phyloP scores from a whole-genome alignment of 2,888 invertebrate genomes.

The Sesamia inferens region DNA sequence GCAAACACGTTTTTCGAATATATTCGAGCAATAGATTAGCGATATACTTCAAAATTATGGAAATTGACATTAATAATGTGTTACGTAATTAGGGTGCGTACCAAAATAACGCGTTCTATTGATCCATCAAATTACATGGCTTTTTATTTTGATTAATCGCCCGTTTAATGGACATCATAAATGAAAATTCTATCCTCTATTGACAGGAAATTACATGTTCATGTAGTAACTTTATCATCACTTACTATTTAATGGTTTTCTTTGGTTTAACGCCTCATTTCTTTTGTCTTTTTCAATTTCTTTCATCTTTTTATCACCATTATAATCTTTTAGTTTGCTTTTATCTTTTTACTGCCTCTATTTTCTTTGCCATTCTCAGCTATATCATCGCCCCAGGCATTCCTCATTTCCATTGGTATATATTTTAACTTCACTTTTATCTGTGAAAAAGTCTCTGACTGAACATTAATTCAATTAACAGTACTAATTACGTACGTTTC shows the following conservation, averaged over 20 bases:
- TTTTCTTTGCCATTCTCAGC: constrained; percentile 5
- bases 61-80: no score
- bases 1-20: no score
- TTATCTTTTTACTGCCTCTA: neutral
- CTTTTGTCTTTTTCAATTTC: constrained; percentile 9
- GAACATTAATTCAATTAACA: constrained; percentile 18
- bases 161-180: neutral
- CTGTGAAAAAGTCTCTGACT: constrained; percentile 16
- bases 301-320: neutral
- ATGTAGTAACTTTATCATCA: neutral
- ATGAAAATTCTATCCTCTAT: neutral
- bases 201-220: neutral
- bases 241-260: constrained; percentile 1
- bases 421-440: constrained; percentile 6
- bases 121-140: constrained; percentile 20
- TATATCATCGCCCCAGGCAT: neutral
- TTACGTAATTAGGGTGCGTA: no score
- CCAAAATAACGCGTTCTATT: neutral
- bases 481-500: constrained; percentile 30
- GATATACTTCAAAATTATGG: no score
- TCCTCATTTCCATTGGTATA: constrained; percentile 11
- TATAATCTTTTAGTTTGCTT: constrained; percentile 7
- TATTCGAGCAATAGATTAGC: no score
- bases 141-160: constrained; percentile 29
- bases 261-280: neutral